phyloP scores from a whole-genome alignment of 2,888 invertebrate genomes.

The Anarsia innoxiella region DNA sequence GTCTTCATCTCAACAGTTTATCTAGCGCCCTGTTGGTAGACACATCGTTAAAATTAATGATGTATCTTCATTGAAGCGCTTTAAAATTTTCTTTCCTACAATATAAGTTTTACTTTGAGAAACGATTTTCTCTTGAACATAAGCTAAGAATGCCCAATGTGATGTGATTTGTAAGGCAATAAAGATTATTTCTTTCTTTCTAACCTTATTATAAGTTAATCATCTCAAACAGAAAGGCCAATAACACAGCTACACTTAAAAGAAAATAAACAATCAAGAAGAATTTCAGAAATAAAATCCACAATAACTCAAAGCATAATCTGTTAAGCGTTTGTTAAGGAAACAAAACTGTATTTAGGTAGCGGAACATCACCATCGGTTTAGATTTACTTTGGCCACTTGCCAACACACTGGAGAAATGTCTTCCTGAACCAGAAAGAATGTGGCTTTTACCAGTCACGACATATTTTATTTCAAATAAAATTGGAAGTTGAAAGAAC shows the following conservation, averaged over 20 bases:
- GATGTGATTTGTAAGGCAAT: too few species aligned
- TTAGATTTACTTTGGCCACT: constrained; percentile 22
- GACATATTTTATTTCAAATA: not conserved
- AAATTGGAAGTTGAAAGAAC: not conserved
- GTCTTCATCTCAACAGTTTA: constrained; percentile 29
- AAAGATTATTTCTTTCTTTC: too few species aligned
- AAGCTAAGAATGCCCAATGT: too few species aligned
- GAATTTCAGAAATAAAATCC: too few species aligned
- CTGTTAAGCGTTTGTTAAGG: constrained; percentile 15
- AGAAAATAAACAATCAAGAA: too few species aligned
- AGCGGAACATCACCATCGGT: constrained; percentile 13
- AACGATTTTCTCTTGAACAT: too few species aligned
- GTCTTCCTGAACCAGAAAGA: constrained; percentile 3
- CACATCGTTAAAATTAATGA: constrained; percentile 17
- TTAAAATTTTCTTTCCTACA: too few species aligned
- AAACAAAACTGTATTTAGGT: constrained; percentile 4
- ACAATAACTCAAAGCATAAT: too few species aligned
- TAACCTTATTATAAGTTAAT: too few species aligned
- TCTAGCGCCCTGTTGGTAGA: constrained; percentile 35
- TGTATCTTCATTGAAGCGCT: constrained; percentile 26
- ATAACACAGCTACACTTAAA: too few species aligned
- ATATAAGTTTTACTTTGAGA: too few species aligned
- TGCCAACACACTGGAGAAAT: constrained; percentile 16
- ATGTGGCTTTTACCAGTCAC: not conserved
- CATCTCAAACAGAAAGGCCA: too few species aligned